These are phyloP conservation scores for Drosophila dives DNA, from an alignment of 2,888 invertebrate species.

Conservation along the genomic window DNA sequence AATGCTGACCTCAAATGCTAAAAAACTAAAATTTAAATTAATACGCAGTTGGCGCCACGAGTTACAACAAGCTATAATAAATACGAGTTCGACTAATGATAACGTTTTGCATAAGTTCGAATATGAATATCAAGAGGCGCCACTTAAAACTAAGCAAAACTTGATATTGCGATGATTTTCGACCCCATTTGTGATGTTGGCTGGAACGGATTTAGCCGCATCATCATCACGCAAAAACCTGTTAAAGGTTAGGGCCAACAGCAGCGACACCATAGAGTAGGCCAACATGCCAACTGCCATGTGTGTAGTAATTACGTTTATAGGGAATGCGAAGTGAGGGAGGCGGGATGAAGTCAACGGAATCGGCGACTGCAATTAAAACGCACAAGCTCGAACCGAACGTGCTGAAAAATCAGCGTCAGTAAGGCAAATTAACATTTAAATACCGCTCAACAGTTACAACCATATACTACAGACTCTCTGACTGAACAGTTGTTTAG, in stretches of 20 bases:
- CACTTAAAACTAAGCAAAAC: conserved; percentile 27
- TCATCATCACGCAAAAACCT: conserved; percentile 40
- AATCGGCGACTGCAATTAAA: conserved; percentile 64
- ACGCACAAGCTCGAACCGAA: conserved; percentile 48
- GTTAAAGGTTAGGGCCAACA: conserved; percentile 60
- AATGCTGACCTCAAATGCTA: conserved; percentile 47
- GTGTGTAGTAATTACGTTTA: conserved; percentile 49
- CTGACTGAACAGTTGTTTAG: conserved; percentile 7
- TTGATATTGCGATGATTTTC: conserved; percentile 25
- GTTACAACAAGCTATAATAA: conserved; percentile 40
- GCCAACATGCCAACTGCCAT: conserved; percentile 42
- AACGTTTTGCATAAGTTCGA: conserved; percentile 57
- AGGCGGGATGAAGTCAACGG: conserved; percentile 30
- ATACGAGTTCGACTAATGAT: conserved; percentile 37
- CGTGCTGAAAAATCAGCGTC: conserved; percentile 59
- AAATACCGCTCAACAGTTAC: conserved; percentile 66
- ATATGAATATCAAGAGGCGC: conserved; percentile 24
- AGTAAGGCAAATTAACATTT: conserved; percentile 67
- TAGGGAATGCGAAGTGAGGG: not conserved
- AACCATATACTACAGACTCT: conserved; percentile 9
- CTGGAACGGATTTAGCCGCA: conserved; percentile 41
- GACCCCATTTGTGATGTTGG: conserved; percentile 54
- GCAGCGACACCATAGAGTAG: conserved; percentile 35
- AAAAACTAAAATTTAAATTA: conserved; percentile 28
- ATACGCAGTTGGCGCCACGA: conserved; percentile 15